A percentile compares a stretch with the other conserved stretches of the same genome.
Evolutionary conservation across 2,113 vertebrate genomes (phyloP).

Genomic region (Symphodus melops): DNA sequence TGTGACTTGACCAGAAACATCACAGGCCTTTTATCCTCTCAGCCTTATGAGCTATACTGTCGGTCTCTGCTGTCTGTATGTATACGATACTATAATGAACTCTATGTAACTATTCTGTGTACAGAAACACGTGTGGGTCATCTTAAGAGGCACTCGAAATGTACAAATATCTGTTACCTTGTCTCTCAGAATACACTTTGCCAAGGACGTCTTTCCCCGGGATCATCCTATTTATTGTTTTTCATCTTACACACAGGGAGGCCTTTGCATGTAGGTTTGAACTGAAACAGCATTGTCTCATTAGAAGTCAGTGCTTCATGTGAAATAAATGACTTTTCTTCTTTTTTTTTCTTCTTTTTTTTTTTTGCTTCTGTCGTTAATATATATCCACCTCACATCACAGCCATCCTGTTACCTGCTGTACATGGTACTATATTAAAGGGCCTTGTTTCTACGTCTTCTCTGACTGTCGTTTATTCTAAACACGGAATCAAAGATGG

Average conservation of each 20-base stretch:
- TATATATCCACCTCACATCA: conserved; percentile 22
- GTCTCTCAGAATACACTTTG: conserved; percentile 26
- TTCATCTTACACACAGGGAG: conserved; percentile 29
- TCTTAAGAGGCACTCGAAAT: conserved; percentile 33
- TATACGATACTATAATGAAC: conserved; percentile 39
- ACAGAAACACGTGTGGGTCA: conserved; percentile 46
- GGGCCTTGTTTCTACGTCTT: conserved; percentile 62
- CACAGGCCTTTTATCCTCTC: conserved; percentile 27
- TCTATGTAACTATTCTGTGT: conserved; percentile 53
- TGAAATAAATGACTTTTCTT: conserved; percentile 29
- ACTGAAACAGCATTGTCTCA: conserved; percentile 33
- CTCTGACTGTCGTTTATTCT: conserved; percentile 5
- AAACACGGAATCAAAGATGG: too few relatives aligned
- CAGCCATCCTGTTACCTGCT: conserved; percentile 46
- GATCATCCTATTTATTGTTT: conserved; percentile 56
- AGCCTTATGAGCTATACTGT: conserved; percentile 32
- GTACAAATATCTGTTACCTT: conserved; percentile 44
- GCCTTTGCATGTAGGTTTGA: conserved; percentile 66
- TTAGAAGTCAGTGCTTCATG: conserved; percentile 53
- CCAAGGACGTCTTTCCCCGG: conserved; percentile 28
- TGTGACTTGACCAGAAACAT: conserved; percentile 1
- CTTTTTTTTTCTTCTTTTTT: conserved; percentile 36
- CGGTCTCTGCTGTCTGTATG: conserved; percentile 41
- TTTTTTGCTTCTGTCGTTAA: conserved; percentile 54
- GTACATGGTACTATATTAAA: conserved; percentile 75